Percentiles rank a stretch among this genome's conserved stretches.
phyloP scores from a whole-genome alignment of 2,888 invertebrate genomes.

The Panorpa germanica region DNA sequence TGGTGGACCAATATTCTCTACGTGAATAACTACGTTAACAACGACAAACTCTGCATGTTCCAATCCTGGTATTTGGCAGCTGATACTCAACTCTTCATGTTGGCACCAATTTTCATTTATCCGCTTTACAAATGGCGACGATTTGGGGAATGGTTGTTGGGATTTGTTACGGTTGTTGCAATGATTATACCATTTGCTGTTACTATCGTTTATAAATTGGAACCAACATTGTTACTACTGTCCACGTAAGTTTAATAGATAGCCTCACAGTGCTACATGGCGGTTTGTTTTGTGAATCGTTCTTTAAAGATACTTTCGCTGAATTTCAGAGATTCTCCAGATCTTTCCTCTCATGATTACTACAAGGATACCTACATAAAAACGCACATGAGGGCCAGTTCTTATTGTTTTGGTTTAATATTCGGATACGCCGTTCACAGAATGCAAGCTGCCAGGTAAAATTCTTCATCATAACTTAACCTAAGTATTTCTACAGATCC shows the following conservation, averaged over 20 bases:
- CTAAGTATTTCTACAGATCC: slow-evolving; percentile 4
- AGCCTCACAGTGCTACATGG: neutral
- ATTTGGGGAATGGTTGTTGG: slow-evolving; percentile 32
- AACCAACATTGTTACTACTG: slow-evolving; percentile 48
- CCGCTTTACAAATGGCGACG: slow-evolving; percentile 43
- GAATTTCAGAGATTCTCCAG: slow-evolving; percentile 39
- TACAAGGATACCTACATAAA: slow-evolving; percentile 48
- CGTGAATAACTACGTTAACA: slow-evolving; percentile 51
- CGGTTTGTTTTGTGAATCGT: slow-evolving; percentile 1
- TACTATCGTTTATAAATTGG: slow-evolving; percentile 36
- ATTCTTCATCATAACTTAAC: slow-evolving; percentile 10
- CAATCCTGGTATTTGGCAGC: slow-evolving; percentile 51
- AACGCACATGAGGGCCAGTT: slow-evolving; percentile 54
- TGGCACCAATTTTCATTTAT: slow-evolving; percentile 46
- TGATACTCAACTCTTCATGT: slow-evolving; percentile 43
- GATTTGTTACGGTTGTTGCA: slow-evolving; percentile 27
- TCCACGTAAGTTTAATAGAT: slow-evolving; percentile 34
- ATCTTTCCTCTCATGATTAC: slow-evolving; percentile 40
- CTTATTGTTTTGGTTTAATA: slow-evolving; percentile 45
- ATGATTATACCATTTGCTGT: slow-evolving; percentile 32
- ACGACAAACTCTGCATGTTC: slow-evolving; percentile 48
- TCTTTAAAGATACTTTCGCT: slow-evolving; percentile 3
- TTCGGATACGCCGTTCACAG: slow-evolving; percentile 44
- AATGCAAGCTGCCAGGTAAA: slow-evolving; percentile 40
- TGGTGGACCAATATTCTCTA: slow-evolving; percentile 63